Percentiles rank a stretch among this genome's conserved stretches.
phyloP scores from a whole-genome alignment of 1,140 invertebrate genomes.

The Odontomachus brunneus region DNA sequence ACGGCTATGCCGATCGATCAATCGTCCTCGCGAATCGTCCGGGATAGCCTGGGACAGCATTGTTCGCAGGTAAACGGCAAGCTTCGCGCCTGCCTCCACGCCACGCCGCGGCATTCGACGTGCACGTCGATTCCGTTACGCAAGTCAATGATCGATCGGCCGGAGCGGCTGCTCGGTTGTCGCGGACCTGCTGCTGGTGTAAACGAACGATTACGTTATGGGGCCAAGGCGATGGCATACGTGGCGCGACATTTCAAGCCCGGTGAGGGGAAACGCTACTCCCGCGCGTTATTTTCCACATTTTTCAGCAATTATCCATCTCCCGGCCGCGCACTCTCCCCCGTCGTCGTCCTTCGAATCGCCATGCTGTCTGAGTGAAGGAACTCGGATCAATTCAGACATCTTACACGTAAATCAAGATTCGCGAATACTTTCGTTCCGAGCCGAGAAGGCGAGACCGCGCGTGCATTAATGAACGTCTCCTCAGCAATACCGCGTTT shows the following conservation, averaged over 20 bases:
- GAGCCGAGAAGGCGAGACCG: too few species aligned
- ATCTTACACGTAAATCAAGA: background rate
- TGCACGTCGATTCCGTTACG: conserved; percentile 74
- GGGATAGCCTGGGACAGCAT: conserved; percentile 29
- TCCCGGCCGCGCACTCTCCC: conserved; percentile 3
- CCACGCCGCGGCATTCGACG: conserved; percentile 3
- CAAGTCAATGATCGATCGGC: conserved; percentile 78
- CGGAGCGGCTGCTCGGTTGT: conserved; percentile 75
- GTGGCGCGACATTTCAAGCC: conserved; percentile 56
- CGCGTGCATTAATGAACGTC: too few species aligned
- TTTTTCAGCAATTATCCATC: conserved; percentile 48
- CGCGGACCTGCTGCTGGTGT: conserved; percentile 69
- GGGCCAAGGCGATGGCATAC: conserved; percentile 81
- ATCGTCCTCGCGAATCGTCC: conserved; percentile 41
- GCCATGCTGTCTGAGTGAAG: conserved; percentile 31
- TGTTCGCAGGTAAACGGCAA: conserved; percentile 7
- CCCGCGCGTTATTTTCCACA: conserved; percentile 69
- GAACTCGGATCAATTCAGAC: background rate
- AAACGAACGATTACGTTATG: conserved; percentile 80
- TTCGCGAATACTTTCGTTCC: background rate
- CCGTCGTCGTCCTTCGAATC: conserved; percentile 16
- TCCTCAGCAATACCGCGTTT: too few species aligned
- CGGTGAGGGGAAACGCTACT: conserved; percentile 77
- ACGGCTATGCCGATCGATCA: conserved; percentile 41
- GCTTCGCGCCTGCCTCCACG: too few species aligned